These are phyloP conservation scores for Malthinus flaveolus DNA, from an alignment of 2,888 invertebrate genomes.

Conservation along the genomic window DNA sequence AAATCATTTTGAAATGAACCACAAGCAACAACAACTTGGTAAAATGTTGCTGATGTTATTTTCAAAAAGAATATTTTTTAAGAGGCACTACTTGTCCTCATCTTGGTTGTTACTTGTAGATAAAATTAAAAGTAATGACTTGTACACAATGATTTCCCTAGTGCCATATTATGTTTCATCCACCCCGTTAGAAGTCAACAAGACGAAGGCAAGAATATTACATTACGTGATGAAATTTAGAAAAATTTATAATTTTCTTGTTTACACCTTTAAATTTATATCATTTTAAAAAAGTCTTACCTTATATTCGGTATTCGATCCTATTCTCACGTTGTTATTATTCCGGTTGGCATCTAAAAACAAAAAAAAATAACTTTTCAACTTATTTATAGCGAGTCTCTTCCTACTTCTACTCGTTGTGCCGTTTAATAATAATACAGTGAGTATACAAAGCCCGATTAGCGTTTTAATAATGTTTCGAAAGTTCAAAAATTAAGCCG, in stretches of 20 bases:
- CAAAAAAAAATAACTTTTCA: background rate
- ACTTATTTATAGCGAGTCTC: background rate
- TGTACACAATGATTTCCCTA: constrained; percentile 37
- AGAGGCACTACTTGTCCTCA: constrained; percentile 18
- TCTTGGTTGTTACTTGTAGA: constrained; percentile 28
- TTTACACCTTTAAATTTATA: constrained; percentile 2
- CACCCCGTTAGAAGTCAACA: constrained; percentile 29
- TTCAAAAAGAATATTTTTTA: constrained; percentile 1
- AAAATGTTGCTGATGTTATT: background rate
- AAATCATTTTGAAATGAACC: background rate
- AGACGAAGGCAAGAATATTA: constrained; percentile 25
- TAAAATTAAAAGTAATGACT: constrained; percentile 38
- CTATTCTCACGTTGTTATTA: background rate
- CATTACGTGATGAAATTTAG: constrained; percentile 18
- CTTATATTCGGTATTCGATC: constrained; percentile 4
- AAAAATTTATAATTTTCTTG: constrained; percentile 11
- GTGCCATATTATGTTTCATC: constrained; percentile 31
- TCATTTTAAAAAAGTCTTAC: constrained; percentile 11
- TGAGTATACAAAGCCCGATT: no score
- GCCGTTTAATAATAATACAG: no score
- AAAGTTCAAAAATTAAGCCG: no score
- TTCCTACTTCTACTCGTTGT: no score
- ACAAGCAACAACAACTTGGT: background rate
- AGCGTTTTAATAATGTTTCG: no score
- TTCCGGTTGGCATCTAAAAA: background rate